Percentiles rank a stretch among this genome's conserved stretches.
Conservation (phyloP, 2,113 vertebrate genomes). For the Blennius ocellaris region DNA sequence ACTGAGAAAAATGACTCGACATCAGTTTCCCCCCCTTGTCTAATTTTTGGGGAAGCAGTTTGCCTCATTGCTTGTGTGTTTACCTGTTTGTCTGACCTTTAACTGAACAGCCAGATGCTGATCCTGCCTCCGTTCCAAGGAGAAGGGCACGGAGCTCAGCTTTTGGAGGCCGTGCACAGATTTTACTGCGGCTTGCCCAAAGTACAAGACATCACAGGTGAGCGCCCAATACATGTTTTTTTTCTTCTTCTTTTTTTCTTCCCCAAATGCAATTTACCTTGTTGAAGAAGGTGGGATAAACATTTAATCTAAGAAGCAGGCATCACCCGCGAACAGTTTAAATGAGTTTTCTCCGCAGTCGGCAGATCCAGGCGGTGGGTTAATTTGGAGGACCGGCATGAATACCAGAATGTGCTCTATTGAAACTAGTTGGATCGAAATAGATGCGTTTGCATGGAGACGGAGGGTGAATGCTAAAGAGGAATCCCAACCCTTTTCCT, state of each 20-base stretch:
- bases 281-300: constrained; percentile 14
- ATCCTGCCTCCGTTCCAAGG: constrained; percentile 98
- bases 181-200: constrained; percentile 92
- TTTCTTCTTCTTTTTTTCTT: neutral
- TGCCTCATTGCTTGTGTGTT: constrained; percentile 17
- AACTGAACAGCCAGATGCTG: constrained; percentile 93
- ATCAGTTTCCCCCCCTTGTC: neutral
- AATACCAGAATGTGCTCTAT: constrained; percentile 47
- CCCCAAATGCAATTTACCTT: neutral
- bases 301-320: constrained; percentile 29
- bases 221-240: constrained; percentile 13
- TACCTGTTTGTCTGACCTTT: constrained; percentile 38
- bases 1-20: constrained; percentile 17
- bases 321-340: constrained; percentile 24
- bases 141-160: constrained; percentile 97
- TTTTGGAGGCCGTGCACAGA: constrained; percentile 96
- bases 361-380: constrained; percentile 32
- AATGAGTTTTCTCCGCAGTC: constrained; percentile 45
- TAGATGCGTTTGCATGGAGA: constrained; percentile 45
- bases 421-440: constrained; percentile 57
- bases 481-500: constrained; percentile 26
- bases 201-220: constrained; percentile 98
- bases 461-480: constrained; percentile 63
- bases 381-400: constrained; percentile 49
- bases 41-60: constrained; percentile 20